These are phyloP conservation scores for Augochlorella aurata DNA, from an alignment of 2,888 invertebrate species.

Conservation along the genomic window DNA sequence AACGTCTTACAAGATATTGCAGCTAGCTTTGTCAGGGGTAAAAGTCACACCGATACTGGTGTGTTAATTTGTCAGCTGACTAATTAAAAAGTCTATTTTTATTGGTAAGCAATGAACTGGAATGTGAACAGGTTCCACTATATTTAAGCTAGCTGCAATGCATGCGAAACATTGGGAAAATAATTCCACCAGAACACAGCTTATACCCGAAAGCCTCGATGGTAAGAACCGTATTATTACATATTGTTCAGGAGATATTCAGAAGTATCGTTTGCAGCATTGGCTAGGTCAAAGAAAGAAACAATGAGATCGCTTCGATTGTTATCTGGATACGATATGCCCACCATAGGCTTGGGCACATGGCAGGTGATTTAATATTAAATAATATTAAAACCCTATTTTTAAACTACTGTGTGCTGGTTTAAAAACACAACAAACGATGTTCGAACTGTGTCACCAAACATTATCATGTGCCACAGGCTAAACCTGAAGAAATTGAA, in stretches of 20 bases:
- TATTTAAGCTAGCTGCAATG: too few relatives aligned
- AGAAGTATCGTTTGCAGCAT: slow-evolving; percentile 19
- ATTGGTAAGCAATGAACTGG: too few relatives aligned
- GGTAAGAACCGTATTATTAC: neutral
- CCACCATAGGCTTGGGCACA: slow-evolving; percentile 88
- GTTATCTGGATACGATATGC: slow-evolving; percentile 84
- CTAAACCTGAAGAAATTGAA: slow-evolving; percentile 86
- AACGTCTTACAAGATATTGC: too few relatives aligned
- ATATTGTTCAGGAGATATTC: slow-evolving; percentile 28
- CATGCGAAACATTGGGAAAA: too few relatives aligned
- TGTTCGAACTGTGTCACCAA: neutral
- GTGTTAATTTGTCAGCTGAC: too few relatives aligned
- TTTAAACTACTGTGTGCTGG: neutral
- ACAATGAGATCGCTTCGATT: slow-evolving; percentile 73
- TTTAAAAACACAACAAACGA: neutral
- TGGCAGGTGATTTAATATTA: slow-evolving; percentile 85
- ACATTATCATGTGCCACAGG: slow-evolving; percentile 78
- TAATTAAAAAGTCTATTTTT: too few relatives aligned
- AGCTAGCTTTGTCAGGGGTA: too few relatives aligned
- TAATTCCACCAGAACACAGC: too few relatives aligned
- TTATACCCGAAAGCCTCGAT: too few relatives aligned
- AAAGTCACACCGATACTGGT: too few relatives aligned
- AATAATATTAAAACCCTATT: slow-evolving; percentile 3
- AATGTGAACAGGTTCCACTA: too few relatives aligned
- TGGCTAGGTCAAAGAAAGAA: slow-evolving; percentile 15